Percentiles rank a stretch among this genome's conserved stretches.
These are phyloP conservation scores for Muricea muricata DNA, from an alignment of 92 coral and sea anemone species.

Conservation along the genomic window DNA sequence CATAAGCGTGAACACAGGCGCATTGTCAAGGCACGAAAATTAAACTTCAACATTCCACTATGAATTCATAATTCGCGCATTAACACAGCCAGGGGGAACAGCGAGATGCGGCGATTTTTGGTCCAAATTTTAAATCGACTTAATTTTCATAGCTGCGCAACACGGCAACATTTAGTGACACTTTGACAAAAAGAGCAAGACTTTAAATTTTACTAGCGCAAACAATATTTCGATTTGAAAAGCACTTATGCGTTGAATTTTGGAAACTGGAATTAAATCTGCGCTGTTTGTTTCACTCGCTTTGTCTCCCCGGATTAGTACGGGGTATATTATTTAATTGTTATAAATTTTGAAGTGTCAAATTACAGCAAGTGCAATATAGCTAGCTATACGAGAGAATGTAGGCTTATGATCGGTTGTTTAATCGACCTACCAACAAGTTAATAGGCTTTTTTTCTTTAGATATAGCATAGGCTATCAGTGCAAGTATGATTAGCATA, in stretches of 20 bases:
- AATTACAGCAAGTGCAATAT: background rate
- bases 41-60: slow-evolving; percentile 29
- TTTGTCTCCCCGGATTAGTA: background rate
- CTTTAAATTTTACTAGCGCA: background rate
- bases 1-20: slow-evolving; percentile 22
- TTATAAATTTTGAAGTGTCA: background rate
- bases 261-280: background rate
- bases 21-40: slow-evolving; percentile 31
- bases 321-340: background rate
- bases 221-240: background rate
- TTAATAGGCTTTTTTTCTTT: background rate
- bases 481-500: background rate
- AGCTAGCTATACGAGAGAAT: background rate
- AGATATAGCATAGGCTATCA: background rate
- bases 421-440: background rate
- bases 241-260: background rate
- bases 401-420: background rate
- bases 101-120: background rate
- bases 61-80: background rate
- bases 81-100: background rate
- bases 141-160: background rate
- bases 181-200: background rate
- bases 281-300: background rate
- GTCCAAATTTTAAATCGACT: background rate
- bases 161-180: background rate